These are phyloP conservation scores for Andrena hattorfiana DNA, from an alignment of 2,888 invertebrate species.

Conservation along the genomic window DNA sequence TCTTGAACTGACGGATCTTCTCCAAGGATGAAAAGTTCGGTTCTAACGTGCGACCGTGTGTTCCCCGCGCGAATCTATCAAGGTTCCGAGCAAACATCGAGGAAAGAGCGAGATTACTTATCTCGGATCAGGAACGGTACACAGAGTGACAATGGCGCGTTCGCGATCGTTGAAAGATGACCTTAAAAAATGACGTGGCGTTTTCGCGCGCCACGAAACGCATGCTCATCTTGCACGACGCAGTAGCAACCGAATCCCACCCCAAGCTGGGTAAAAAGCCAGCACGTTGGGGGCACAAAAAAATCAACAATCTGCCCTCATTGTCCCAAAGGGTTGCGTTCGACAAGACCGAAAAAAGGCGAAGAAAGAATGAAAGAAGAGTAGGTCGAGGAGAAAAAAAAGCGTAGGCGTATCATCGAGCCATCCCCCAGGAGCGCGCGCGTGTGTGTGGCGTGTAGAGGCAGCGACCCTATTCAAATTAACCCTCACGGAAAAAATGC, in stretches of 20 bases:
- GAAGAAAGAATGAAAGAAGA: conserved; percentile 7
- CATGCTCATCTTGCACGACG: conserved; percentile 1
- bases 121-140: conserved; percentile 67
- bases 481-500: conserved; percentile 81
- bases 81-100: conserved; percentile 70
- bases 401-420: conserved; percentile 77
- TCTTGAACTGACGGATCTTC: neutral
- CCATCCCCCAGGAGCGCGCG: conserved; percentile 32
- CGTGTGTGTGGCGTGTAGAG: conserved; percentile 14
- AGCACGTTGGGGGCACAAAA: neutral
- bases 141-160: conserved; percentile 63
- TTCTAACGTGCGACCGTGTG: conserved; percentile 41
- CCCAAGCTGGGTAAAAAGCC: neutral
- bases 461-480: conserved; percentile 82
- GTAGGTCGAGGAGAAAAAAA: conserved; percentile 58
- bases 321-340: conserved; percentile 17
- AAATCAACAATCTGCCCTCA: conserved; percentile 5
- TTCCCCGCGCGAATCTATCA: conserved; percentile 62
- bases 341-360: neutral
- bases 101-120: conserved; percentile 73
- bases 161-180: conserved; percentile 57
- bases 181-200: conserved; percentile 68
- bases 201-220: conserved; percentile 18
- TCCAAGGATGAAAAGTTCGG: conserved; percentile 37
- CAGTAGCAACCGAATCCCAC: conserved; percentile 5